Evolutionary conservation across 2,797 vertebrate genomes (phyloP), one percentile per base, ranked within the genome.

Genomic region (Centroberyx gerrardi): DNA sequence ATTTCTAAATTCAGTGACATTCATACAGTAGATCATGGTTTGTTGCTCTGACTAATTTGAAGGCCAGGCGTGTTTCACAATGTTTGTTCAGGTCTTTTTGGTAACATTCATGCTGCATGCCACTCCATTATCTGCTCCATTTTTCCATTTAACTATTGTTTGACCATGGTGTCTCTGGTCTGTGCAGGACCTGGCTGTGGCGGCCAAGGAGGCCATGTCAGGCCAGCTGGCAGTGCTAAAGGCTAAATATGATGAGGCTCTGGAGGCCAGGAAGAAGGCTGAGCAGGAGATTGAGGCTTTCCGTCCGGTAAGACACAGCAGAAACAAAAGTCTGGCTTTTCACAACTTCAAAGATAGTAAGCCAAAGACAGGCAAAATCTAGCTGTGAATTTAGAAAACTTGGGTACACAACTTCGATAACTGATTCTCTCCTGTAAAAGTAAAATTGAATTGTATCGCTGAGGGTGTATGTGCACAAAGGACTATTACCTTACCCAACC

Each of bases 231-330:
- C 93, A 28, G 58, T 67, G 38, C 74, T 95, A n/a, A 96, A 94
- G 88, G 80, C 74, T 38, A 95, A 93, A 80, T 94, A 93, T 46
- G 85, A 95, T 0, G 93, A 95, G 38, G 92, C 93, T 36, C 55
- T 94, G 46, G 91, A 91, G n/a, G 91, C 90, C 62, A 91, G 94
- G 74, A 95, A 93, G 77, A 94, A 94, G 72, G 91, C 85, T 0
- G 95, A 96, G 88, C 70, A 76, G 13, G 93, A 95, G 52, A 93
- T 96, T 5, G 94, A 95, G 85, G 59, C 68, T 22, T 91, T 96
- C 56, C 94, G 95, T 62, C 95, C 95, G 36, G 95, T 96, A 82
- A 92, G 90, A 76, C 72, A 54, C 58, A 28, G 4, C 36, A 0
- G 22, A 31, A 66, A 18, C 0, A 22, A 22, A 22, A 22, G 22